Conservation (phyloP, 2,113 vertebrate genomes). For the Hiodon alosoides region DNA sequence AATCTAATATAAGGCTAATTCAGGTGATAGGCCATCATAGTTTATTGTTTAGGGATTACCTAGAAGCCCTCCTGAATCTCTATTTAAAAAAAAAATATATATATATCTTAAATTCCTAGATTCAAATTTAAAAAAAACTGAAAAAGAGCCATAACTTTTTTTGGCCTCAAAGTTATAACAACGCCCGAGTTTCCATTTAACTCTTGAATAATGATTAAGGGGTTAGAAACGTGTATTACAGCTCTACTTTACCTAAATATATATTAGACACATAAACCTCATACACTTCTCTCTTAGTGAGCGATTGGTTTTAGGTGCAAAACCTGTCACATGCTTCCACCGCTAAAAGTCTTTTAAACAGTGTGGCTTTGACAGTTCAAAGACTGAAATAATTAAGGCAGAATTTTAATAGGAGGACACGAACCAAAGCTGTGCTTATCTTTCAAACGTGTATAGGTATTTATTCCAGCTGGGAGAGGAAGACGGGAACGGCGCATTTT, state of each 20-base stretch:
- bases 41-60: too few species aligned
- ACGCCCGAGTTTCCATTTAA: neutral
- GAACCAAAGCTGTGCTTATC: conserved; percentile 50
- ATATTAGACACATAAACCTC: neutral
- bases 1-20: too few species aligned
- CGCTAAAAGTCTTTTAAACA: conserved; percentile 14
- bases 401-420: conserved; percentile 40
- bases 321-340: neutral
- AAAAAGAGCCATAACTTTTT: neutral
- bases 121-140: too few species aligned
- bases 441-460: conserved; percentile 47
- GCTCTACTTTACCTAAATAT: neutral
- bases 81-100: too few species aligned
- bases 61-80: too few species aligned
- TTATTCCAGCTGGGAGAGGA: conserved; percentile 49
- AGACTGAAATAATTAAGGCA: conserved; percentile 50
- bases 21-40: too few species aligned
- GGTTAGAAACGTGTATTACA: conserved; percentile 7
- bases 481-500: conserved; percentile 33
- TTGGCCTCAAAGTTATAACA: neutral
- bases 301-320: neutral
- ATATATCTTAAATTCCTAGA: too few species aligned
- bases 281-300: conserved; percentile 7
- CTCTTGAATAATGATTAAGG: neutral
- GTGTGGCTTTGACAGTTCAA: conserved; percentile 10